phyloP scores from a whole-genome alignment of 2,113 vertebrate species.

The Xiphorhynchus elegans region DNA sequence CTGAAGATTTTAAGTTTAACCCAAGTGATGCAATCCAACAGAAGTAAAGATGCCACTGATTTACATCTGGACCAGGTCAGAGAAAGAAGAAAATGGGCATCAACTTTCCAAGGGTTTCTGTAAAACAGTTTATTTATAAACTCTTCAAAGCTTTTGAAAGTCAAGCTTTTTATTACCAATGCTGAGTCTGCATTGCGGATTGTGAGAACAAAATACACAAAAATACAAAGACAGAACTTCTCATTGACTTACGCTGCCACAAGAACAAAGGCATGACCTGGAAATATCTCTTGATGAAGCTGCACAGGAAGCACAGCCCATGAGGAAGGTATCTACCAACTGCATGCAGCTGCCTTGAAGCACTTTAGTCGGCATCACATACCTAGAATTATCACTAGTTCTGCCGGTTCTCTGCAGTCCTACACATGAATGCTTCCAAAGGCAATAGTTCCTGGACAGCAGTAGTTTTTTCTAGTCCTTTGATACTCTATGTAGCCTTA shows the following conservation, averaged over 20 bases:
- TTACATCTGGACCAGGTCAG: not conserved
- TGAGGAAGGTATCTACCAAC: not conserved
- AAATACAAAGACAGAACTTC: not conserved
- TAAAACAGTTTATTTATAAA: not conserved
- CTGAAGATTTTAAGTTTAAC: not conserved
- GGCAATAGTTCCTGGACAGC: not conserved
- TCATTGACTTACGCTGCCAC: not conserved
- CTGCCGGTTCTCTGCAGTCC: not conserved
- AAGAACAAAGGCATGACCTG: not conserved
- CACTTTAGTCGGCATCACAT: not conserved
- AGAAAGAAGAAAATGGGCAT: not conserved
- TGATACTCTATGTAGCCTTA: not conserved
- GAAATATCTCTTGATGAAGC: not conserved
- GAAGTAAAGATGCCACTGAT: not conserved
- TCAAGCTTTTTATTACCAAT: not conserved
- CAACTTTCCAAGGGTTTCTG: not conserved
- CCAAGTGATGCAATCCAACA: not conserved
- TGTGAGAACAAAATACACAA: not conserved
- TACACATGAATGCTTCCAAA: not conserved
- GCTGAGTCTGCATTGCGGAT: not conserved
- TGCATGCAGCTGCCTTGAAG: not conserved
- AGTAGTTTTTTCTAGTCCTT: not conserved
- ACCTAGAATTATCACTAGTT: not conserved
- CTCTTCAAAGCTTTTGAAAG: not conserved
- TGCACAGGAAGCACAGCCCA: not conserved